phyloP scores from a whole-genome alignment of 2,113 vertebrate species.

The Peromyscus californicus region DNA sequence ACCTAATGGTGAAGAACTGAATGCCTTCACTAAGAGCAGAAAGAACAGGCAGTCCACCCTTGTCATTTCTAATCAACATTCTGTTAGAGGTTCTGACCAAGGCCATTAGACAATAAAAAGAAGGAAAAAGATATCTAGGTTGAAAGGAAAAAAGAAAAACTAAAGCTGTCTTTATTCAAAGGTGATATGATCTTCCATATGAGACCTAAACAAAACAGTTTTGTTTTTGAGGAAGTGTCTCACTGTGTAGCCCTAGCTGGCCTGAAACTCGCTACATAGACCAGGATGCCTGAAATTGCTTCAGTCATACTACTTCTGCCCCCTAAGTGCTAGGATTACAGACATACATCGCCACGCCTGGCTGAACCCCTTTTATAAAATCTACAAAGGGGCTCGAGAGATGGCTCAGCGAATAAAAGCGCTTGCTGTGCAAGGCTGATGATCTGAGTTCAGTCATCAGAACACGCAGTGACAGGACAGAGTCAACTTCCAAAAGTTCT shows the following conservation, averaged over 20 bases:
- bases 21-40: not conserved
- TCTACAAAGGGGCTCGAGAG: not conserved
- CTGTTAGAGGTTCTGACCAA: not conserved
- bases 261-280: not conserved
- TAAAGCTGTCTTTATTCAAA: not conserved
- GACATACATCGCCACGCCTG: not conserved
- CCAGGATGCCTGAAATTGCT: not conserved
- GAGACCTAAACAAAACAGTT: not conserved
- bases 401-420: not conserved
- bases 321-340: not conserved
- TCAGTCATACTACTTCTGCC: not conserved
- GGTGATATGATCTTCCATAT: not conserved
- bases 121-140: not conserved
- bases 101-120: not conserved
- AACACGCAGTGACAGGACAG: not conserved
- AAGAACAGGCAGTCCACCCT: not conserved
- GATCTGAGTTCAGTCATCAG: not conserved
- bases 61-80: not conserved
- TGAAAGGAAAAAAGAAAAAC: not conserved
- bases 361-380: not conserved
- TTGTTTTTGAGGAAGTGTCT: not conserved
- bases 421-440: not conserved
- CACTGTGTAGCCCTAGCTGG: not conserved
- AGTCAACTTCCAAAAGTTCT: not conserved
- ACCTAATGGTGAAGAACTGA: not conserved